phyloP scores from a whole-genome alignment of 64 coral and sea anemone species.

The Acropora tenuis region DNA sequence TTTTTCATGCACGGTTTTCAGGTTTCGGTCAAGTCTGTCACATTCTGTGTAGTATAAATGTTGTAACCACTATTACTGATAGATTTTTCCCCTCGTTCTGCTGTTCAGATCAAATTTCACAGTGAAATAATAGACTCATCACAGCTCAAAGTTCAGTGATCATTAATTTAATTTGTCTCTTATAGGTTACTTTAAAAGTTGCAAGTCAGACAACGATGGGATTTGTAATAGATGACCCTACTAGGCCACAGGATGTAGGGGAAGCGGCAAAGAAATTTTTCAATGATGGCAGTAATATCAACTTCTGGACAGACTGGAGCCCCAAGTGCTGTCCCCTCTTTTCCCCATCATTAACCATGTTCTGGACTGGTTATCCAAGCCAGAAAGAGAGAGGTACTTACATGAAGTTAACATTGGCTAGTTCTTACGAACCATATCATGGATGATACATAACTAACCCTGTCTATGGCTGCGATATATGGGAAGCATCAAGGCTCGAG shows the following conservation, averaged over 20 bases:
- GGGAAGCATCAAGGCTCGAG: not conserved
- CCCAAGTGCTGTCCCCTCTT: slow-evolving; percentile 21
- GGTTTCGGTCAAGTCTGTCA: too few relatives aligned
- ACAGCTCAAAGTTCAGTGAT: not conserved
- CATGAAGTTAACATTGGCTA: not conserved
- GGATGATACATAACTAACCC: too few relatives aligned
- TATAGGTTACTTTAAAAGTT: slow-evolving; percentile 5
- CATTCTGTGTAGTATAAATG: slow-evolving; percentile 12
- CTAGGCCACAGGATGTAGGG: slow-evolving; percentile 20
- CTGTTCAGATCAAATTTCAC: slow-evolving; percentile 3
- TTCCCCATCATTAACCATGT: slow-evolving; percentile 15
- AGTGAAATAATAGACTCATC: slow-evolving; percentile 1
- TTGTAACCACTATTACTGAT: not conserved
- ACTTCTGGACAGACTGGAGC: not conserved
- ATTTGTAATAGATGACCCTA: slow-evolving; percentile 19
- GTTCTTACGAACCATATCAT: not conserved
- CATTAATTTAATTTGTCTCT: not conserved
- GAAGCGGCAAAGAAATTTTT: slow-evolving; percentile 42
- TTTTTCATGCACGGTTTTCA: too few relatives aligned
- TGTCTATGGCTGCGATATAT: not conserved
- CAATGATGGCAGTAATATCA: slow-evolving; percentile 16
- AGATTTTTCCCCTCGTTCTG: not conserved
- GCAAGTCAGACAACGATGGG: slow-evolving; percentile 35
- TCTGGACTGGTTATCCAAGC: slow-evolving; percentile 22
- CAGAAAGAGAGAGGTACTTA: slow-evolving; percentile 31